A percentile compares a stretch with the other conserved stretches of the same genome.
Conservation (phyloP, 2,888 invertebrate genomes). For the Coenonympha arcania region DNA sequence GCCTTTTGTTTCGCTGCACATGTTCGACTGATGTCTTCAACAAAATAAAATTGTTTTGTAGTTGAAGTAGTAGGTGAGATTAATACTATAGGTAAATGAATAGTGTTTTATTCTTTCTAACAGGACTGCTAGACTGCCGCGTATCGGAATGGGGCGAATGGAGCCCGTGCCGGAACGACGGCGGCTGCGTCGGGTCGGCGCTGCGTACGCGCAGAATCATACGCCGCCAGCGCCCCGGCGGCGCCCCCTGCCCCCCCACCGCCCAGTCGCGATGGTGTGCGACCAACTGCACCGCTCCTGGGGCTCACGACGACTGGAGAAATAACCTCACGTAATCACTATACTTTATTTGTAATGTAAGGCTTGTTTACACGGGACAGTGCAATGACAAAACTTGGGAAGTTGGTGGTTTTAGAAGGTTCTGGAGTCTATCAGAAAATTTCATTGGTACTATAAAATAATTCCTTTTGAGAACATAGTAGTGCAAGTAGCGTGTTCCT, state of each 20-base stretch:
- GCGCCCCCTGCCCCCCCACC: conserved; percentile 86
- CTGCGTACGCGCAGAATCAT: conserved; percentile 84
- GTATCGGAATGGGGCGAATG: conserved; percentile 90
- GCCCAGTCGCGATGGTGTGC: conserved; percentile 93
- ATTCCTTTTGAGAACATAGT: no score
- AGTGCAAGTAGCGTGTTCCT: no score
- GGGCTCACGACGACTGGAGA: conserved; percentile 51
- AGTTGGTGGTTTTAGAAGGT: no score
- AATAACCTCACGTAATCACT: conserved; percentile 62
- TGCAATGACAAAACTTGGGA: no score
- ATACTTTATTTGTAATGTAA: conserved; percentile 17
- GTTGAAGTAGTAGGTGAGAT: no score
- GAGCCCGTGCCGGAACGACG: conserved; percentile 89
- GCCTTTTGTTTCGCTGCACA: no score
- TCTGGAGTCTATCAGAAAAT: no score
- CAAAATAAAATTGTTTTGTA: no score
- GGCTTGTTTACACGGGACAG: conserved; percentile 1
- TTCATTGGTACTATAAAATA: no score
- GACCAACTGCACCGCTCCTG: conserved; percentile 66
- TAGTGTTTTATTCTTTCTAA: not conserved
- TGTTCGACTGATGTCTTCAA: no score
- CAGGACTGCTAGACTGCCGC: conserved; percentile 83
- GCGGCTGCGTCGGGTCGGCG: conserved; percentile 93
- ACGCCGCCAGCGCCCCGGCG: conserved; percentile 84
- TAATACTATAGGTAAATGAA: no score